A percentile compares a stretch with the other conserved stretches of the same genome.
Evolutionary conservation across 2,113 vertebrate species (phyloP).

Genomic region (Thomomys bottae): DNA sequence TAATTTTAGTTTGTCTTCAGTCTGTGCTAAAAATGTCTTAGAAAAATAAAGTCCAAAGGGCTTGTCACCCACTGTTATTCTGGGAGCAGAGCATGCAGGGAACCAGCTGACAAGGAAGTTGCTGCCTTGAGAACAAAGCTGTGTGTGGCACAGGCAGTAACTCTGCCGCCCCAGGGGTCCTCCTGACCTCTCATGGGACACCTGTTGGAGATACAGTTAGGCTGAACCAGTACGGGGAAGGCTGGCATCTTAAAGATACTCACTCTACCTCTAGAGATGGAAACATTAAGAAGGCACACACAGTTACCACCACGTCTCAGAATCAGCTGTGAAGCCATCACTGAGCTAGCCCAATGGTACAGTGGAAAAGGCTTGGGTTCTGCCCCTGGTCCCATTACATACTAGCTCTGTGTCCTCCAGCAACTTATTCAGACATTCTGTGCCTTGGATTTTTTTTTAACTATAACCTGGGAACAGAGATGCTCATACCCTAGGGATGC

Average conservation of each 20-base stretch:
- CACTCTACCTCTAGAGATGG: not conserved
- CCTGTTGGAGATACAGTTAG: not conserved
- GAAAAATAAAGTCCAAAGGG: slow-evolving; percentile 55
- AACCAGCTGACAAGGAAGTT: not conserved
- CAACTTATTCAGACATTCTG: not conserved
- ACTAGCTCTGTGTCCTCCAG: not conserved
- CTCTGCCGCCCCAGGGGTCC: not conserved
- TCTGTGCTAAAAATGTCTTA: slow-evolving; percentile 67
- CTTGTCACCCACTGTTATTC: slow-evolving; percentile 28
- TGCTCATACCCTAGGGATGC: not conserved
- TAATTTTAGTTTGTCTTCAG: slow-evolving; percentile 28
- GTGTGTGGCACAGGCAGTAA: not conserved
- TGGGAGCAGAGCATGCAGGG: not conserved
- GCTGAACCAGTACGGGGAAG: fast-evolving
- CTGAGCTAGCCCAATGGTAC: fast-evolving
- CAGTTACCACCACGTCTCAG: not conserved
- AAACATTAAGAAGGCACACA: not conserved
- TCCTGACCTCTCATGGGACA: not conserved
- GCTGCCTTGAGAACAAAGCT: slow-evolving; percentile 35
- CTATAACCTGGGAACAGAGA: not conserved
- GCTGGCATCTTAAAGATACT: not conserved
- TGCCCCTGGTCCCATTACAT: fast-evolving
- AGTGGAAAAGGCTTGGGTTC: fast-evolving
- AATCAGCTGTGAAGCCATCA: fast-evolving
- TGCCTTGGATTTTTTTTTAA: not conserved